Conservation (phyloP, 2,888 invertebrate species). For the Leptarthrus brevirostris region DNA sequence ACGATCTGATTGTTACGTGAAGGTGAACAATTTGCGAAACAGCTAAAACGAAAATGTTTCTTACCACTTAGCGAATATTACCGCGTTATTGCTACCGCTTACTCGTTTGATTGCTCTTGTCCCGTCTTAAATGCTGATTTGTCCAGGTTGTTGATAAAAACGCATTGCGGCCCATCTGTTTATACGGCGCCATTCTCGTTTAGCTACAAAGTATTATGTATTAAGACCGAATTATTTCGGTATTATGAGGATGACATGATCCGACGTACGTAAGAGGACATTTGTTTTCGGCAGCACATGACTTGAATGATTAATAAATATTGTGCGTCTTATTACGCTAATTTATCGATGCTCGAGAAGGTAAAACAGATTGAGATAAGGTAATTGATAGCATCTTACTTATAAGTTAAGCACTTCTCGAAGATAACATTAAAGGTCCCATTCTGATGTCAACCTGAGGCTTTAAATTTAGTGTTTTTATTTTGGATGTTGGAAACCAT, state of each 20-base stretch:
- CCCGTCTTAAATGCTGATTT: neutral
- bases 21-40: neutral
- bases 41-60: neutral
- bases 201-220: neutral
- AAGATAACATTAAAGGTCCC: too few relatives aligned
- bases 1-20: neutral
- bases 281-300: constrained; percentile 14
- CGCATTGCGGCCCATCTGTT: neutral
- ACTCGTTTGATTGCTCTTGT: neutral
- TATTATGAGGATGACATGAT: constrained; percentile 3
- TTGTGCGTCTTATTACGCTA: neutral
- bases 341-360: too few relatives aligned
- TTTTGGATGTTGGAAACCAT: too few relatives aligned
- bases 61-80: neutral
- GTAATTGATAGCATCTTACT: too few relatives aligned
- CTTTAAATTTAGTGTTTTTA: too few relatives aligned
- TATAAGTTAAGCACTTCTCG: too few relatives aligned
- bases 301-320: constrained; percentile 2
- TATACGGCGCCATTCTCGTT: neutral
- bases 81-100: neutral
- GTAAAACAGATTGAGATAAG: too few relatives aligned
- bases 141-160: neutral
- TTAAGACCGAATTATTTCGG: constrained; percentile 1
- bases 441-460: too few relatives aligned
- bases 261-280: neutral